Base-by-base conservation (phyloP, 2,113 vertebrate genomes). In the Ameiurus melas region DNA sequence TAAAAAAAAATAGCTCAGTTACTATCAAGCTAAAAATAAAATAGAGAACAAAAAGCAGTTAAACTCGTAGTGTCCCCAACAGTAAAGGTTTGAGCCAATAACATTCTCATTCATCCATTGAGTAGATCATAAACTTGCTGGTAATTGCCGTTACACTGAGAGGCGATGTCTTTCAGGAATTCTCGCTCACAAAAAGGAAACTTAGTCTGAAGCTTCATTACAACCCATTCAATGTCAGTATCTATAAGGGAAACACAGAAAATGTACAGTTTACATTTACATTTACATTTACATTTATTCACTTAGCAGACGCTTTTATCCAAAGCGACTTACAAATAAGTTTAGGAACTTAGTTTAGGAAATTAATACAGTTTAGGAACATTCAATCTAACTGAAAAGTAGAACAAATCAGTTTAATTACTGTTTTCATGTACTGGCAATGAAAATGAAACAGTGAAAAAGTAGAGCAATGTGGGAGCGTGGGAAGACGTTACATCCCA, bases 121-220 rank as follows among this genome's bases (percentile, higher is more conserved):
- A 94, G 92, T 1, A 95, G 91, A 2, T 88, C n/a, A 81, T 79
- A 88, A 25, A 93, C 93, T 91, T 90, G 62, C 36, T 93, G 58
- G 5, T 90, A 94, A 36, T 95, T 90, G 1, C 92, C 90, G 5
- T 89, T 58, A 85, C 94, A 95, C 86, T 95, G 93, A 53, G 9
- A 14, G 12, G 95, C 71, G 71, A 96, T 94, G 36, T 94, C 94
- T 89, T 93, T 84, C 6, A 95, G 90, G 83, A 93, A 88, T 22
- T 4, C 70, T 73, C 1, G 70, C 83, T 90, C 83, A 87, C 55
- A 93, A 39, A 88, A 43, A 33, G 94, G 90, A 66, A 95, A 95
- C 2, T 12, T 60, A 47, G 0, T 88, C 70, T 87, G 89, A 58
- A 96, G 92, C 68, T 91, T 94, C 93, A 92, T 92, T 87, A 96